A percentile compares a stretch with the other conserved stretches of the same genome.
phyloP scores from a whole-genome alignment of 92 coral and sea anemone species.

The Porites evermanni region DNA sequence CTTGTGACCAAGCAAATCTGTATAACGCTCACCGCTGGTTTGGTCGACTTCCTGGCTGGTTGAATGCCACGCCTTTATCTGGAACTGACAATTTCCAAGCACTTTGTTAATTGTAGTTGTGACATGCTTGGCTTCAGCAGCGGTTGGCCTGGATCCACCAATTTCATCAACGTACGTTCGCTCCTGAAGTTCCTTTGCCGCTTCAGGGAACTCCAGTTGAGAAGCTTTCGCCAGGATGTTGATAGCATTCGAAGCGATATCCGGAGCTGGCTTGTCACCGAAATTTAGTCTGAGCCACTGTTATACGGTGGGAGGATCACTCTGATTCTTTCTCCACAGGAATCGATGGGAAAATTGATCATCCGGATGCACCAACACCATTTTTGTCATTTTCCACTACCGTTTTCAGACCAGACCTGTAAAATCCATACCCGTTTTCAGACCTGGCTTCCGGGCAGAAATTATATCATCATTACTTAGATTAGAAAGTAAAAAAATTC shows the following conservation, averaged over 20 bases:
- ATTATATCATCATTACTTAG: too few species aligned
- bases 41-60: slow-evolving; percentile 45
- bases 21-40: slow-evolving; percentile 27
- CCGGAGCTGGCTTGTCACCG: slow-evolving; percentile 77
- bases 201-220: slow-evolving; percentile 47
- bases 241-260: slow-evolving; percentile 57
- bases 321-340: slow-evolving; percentile 55
- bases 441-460: too few species aligned
- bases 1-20: slow-evolving; percentile 66
- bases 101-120: slow-evolving; percentile 20
- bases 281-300: slow-evolving; percentile 55
- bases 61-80: slow-evolving; percentile 53
- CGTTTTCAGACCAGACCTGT: too few species aligned
- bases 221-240: slow-evolving; percentile 59
- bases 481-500: too few species aligned
- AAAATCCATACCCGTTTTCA: too few species aligned
- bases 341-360: slow-evolving; percentile 75
- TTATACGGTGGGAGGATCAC: neutral
- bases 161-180: too few species aligned
- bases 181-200: too few species aligned
- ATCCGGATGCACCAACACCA: slow-evolving; percentile 62
- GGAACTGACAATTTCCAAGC: too few species aligned
- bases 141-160: slow-evolving; percentile 39
- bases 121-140: slow-evolving; percentile 35
- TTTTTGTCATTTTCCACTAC: too few species aligned